phyloP scores from a whole-genome alignment of 1,140 invertebrate genomes.

The Bombus consobrinus region DNA sequence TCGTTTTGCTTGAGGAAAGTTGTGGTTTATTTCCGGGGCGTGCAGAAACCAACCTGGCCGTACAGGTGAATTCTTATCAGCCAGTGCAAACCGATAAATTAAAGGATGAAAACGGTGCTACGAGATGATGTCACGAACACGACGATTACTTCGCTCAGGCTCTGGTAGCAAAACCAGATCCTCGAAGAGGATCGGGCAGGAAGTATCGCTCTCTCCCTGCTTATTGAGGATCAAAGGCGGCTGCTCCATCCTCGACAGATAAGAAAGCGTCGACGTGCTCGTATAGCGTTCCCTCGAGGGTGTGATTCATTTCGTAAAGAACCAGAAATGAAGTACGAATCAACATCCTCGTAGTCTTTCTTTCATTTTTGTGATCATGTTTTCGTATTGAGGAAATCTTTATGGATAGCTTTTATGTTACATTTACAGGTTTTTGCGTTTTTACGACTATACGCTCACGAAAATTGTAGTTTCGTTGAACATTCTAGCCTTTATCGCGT shows the following conservation, averaged over 20 bases:
- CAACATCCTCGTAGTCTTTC: too few relatives aligned
- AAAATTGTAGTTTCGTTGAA: neutral
- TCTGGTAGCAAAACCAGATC: constrained; percentile 22
- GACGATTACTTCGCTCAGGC: neutral
- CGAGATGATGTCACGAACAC: neutral
- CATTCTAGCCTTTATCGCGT: neutral
- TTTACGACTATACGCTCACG: neutral
- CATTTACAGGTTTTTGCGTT: neutral
- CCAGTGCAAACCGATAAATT: constrained; percentile 24
- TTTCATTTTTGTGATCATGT: neutral
- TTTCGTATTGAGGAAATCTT: too few relatives aligned
- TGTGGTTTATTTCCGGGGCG: neutral
- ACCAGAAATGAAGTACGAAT: neutral
- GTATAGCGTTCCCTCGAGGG: neutral
- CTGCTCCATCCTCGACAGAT: constrained; percentile 9
- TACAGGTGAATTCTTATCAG: constrained; percentile 41
- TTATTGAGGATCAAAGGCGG: constrained; percentile 49
- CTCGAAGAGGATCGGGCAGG: neutral
- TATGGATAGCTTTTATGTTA: neutral
- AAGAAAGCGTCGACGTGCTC: constrained; percentile 32
- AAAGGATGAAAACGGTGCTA: constrained; percentile 16
- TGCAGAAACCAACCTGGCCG: neutral
- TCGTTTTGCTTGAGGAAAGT: neutral
- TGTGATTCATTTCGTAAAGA: neutral
- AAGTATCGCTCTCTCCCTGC: neutral